These are phyloP conservation scores for Gymnopithys bicolor DNA, from an alignment of 2,797 vertebrate species.

Conservation along the genomic window DNA sequence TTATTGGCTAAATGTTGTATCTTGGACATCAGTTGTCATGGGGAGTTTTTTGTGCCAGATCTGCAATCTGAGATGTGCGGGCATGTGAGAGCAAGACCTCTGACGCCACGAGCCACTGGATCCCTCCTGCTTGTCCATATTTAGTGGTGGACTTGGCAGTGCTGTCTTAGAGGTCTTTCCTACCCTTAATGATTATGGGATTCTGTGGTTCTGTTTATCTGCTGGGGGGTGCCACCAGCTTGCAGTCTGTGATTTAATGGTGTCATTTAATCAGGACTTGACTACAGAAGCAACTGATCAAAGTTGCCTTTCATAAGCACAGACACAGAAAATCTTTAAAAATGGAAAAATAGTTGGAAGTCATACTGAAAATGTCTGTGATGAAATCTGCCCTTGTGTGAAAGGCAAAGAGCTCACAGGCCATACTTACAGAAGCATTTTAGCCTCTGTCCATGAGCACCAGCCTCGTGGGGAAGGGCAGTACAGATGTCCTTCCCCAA, in stretches of 20 bases:
- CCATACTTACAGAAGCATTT: neutral
- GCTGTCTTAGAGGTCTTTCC: neutral
- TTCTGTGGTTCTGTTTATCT: neutral
- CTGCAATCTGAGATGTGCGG: neutral
- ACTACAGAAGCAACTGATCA: neutral
- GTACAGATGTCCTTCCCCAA: neutral
- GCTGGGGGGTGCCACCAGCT: neutral
- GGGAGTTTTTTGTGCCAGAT: neutral
- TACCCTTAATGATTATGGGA: neutral
- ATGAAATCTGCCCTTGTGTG: neutral
- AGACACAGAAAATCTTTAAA: neutral
- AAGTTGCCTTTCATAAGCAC: neutral
- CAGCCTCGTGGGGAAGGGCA: neutral
- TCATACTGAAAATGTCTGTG: neutral
- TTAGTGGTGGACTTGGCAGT: neutral
- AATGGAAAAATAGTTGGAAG: neutral
- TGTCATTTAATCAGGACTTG: neutral
- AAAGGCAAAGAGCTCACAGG: neutral
- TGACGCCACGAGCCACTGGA: accelerated
- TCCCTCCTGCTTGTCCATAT: neutral
- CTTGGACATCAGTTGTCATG: neutral
- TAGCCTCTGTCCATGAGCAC: neutral
- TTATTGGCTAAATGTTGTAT: neutral
- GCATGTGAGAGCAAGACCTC: neutral
- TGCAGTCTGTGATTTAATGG: neutral